These are phyloP conservation scores for Hypolimnas misippus DNA, from an alignment of 2,888 invertebrate species.

Conservation along the genomic window DNA sequence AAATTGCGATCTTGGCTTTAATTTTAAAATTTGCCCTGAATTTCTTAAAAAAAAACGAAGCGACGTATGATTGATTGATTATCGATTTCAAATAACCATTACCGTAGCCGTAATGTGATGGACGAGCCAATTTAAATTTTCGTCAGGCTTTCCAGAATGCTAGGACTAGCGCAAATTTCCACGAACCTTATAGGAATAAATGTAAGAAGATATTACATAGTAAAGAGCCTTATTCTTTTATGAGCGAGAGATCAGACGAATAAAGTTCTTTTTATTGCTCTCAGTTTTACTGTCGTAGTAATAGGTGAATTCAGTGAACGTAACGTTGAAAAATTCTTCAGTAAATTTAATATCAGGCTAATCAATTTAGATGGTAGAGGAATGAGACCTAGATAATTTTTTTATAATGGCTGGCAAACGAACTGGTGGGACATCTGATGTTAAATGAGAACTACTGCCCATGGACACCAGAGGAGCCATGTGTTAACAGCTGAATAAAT, in stretches of 20 bases:
- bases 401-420: too few species aligned
- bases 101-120: slow-evolving; percentile 47
- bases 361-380: too few species aligned
- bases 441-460: too few species aligned
- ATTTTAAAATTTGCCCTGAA: slow-evolving; percentile 17
- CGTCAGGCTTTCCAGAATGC: slow-evolving; percentile 45
- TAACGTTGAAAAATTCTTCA: slow-evolving; percentile 40
- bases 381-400: too few species aligned
- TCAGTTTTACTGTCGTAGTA: slow-evolving; percentile 65
- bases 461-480: too few species aligned
- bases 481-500: too few species aligned
- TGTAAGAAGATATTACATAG: slow-evolving; percentile 69
- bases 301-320: slow-evolving; percentile 64
- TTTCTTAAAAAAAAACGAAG: slow-evolving; percentile 24
- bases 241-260: slow-evolving; percentile 67
- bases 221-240: slow-evolving; percentile 71
- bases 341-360: background rate
- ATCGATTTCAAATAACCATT: slow-evolving; percentile 35
- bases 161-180: slow-evolving; percentile 49
- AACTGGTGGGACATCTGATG: too few species aligned
- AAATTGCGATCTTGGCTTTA: slow-evolving; percentile 29
- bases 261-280: slow-evolving; percentile 74
- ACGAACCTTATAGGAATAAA: slow-evolving; percentile 55
- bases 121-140: slow-evolving; percentile 62
- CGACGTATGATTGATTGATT: slow-evolving; percentile 33